These are phyloP conservation scores for Drosophila nr. fundita DNA, from an alignment of 2,888 invertebrate species.

Conservation along the genomic window DNA sequence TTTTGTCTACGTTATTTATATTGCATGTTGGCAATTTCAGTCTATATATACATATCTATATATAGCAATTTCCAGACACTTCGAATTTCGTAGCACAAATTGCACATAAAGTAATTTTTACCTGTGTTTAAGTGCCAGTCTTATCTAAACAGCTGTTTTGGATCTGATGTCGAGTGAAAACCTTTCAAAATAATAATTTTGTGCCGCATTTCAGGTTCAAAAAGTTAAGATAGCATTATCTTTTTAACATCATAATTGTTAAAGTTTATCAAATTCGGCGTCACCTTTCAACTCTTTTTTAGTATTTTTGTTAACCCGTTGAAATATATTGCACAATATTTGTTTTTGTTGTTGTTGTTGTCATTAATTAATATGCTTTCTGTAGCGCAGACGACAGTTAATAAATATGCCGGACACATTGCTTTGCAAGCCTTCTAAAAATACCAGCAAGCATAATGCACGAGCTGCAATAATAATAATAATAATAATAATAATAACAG, in stretches of 20 bases:
- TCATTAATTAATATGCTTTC: constrained; percentile 12
- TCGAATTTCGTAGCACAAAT: background rate
- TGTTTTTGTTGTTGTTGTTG: background rate
- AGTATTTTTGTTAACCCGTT: background rate
- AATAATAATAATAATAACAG: background rate
- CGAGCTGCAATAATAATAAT: background rate
- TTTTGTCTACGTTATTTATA: background rate
- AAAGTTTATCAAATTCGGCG: background rate
- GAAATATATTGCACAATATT: background rate
- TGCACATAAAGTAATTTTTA: background rate
- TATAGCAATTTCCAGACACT: background rate
- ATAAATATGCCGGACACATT: constrained; percentile 36
- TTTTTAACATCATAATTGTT: background rate
- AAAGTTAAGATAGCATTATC: background rate
- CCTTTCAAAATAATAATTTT: constrained; percentile 10
- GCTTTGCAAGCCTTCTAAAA: constrained; percentile 34
- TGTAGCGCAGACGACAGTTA: constrained; percentile 5
- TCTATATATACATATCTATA: background rate
- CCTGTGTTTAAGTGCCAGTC: background rate
- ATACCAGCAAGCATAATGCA: constrained; percentile 9
- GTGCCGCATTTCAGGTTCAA: constrained; percentile 9
- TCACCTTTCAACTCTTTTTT: constrained; percentile 1
- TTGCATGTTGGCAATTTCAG: background rate
- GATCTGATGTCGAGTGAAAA: background rate
- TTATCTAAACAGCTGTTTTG: constrained; percentile 15